Evolutionary conservation across 1,140 invertebrate species (phyloP), one percentile per base, ranked within the genome.

Genomic region (Drosophila ogumai): DNA sequence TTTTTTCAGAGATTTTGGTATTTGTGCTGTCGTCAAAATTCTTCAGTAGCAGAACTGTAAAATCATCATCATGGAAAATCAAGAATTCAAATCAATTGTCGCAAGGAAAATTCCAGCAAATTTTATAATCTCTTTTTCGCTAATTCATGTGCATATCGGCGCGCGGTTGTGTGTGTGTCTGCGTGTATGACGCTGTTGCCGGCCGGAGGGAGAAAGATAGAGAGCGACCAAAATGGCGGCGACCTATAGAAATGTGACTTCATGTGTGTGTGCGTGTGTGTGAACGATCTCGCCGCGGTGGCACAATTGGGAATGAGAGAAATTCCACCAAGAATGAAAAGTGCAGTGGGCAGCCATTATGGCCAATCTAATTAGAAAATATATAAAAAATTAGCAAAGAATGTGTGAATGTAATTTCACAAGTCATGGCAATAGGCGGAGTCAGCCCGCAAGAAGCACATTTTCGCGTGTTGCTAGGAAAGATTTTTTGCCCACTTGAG

Each of bases 21-120:
- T 92, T 92, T 87, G 66, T 85, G 64, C 52, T 92, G 40, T 92
- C 88, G 76, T 92, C 90, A 92, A 78, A 74, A 56, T 55, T 90
- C 69, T 86, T 92, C 92, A 92, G 92, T 92, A 92, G 92, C 92
- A 92, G 92, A 92, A 92, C 92, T 92, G 92, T 75, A 79, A 79
- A 32, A 43, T 64, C 66, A 78, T 91, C 90, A 90, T 92, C 91
- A 92, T 91, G 17, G 31, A 66, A 75, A 88, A 88, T 85, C 81
- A 74, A 90, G 77, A 52, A 19, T 46, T 28, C 52, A 63, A 67
- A 68, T 17, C 3, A 52, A 82, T 54, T 44, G 58, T 66, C 38
- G 34, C 59, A 81, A 67, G 61, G 90, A 80, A 91, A 91, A 57
- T 91, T 82, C 85, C 82, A 90, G 84, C 73, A 90, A 85, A 66